phyloP scores from a whole-genome alignment of 2,113 vertebrate genomes.

The Peucedramus taeniatus region DNA sequence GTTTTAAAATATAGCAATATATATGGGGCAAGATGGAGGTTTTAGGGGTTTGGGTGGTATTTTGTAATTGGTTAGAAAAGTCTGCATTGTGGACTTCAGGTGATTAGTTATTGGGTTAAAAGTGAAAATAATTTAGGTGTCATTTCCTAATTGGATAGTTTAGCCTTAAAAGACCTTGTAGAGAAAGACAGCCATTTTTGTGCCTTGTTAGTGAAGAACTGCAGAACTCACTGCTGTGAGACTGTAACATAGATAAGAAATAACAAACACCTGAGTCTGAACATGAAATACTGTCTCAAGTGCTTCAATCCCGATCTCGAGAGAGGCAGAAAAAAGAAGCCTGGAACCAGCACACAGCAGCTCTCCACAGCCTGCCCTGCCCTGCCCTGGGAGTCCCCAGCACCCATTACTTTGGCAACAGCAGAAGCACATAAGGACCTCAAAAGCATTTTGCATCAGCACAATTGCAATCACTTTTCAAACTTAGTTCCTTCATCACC shows the following conservation, averaged over 20 bases:
- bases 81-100: background rate
- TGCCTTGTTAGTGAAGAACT: background rate
- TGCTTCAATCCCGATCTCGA: background rate
- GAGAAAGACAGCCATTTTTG: background rate
- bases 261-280: background rate
- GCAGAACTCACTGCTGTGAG: background rate
- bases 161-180: background rate
- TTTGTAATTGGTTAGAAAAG: background rate
- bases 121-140: background rate
- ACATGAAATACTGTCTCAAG: background rate
- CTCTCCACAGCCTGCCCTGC: background rate
- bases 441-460: background rate
- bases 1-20: background rate
- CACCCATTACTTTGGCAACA: background rate
- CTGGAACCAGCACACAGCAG: background rate
- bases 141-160: background rate
- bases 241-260: background rate
- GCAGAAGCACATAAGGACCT: background rate
- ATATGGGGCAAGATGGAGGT: background rate
- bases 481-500: background rate
- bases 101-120: background rate
- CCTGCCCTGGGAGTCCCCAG: rapidly evolving
- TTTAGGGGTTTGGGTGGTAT: background rate
- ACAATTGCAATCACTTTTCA: background rate
- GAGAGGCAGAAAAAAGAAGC: background rate